Conservation (phyloP, 2,888 invertebrate genomes). For the Pyrrhia umbra region DNA sequence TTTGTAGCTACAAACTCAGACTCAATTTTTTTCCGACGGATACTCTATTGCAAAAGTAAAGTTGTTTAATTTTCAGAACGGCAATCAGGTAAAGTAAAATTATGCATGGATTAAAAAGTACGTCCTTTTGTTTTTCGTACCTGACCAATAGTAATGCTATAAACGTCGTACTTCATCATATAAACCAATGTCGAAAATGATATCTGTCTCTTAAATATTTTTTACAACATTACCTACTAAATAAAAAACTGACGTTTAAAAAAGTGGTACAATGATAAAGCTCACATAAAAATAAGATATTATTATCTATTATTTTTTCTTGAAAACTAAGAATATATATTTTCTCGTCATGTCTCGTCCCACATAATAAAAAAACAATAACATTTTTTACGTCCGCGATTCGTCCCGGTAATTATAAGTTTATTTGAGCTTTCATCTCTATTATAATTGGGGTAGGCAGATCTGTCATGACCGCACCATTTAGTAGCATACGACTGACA, state of each 20-base stretch:
- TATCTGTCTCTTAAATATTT: neutral
- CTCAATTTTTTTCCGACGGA: too few species aligned
- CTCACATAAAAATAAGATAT: constrained; percentile 17
- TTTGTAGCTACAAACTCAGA: neutral
- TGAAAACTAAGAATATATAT: neutral
- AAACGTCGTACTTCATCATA: too few species aligned
- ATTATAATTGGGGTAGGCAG: constrained; percentile 70
- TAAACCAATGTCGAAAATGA: too few species aligned
- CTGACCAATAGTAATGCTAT: too few species aligned
- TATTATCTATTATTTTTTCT: neutral
- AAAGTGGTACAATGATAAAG: constrained; percentile 18
- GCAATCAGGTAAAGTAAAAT: too few species aligned
- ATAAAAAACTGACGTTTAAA: neutral
- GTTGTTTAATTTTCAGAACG: too few species aligned
- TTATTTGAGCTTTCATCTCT: constrained; percentile 66
- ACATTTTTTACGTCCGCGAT: constrained; percentile 16
- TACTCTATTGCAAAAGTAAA: too few species aligned
- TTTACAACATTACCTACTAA: neutral
- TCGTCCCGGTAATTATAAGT: constrained; percentile 59
- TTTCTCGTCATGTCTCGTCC: neutral
- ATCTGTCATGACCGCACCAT: constrained; percentile 59
- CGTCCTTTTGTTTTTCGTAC: too few species aligned
- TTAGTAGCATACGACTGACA: constrained; percentile 52
- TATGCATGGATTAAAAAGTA: too few species aligned
- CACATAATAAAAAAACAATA: constrained; percentile 6